phyloP scores from a whole-genome alignment of 2,888 invertebrate species.

The Drosophila crucigera region DNA sequence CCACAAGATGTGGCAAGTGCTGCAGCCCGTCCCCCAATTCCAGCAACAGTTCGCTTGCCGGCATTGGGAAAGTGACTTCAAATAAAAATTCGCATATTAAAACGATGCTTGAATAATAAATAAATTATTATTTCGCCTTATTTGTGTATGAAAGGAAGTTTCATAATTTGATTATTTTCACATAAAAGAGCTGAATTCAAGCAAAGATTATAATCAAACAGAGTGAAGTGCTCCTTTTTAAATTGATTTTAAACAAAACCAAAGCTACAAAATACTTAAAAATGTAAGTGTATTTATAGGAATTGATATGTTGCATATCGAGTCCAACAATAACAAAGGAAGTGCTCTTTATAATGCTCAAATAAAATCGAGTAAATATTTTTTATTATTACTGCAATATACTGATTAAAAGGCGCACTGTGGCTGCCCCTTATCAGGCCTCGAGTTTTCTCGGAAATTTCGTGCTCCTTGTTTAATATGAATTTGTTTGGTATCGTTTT shows the following conservation, averaged over 20 bases:
- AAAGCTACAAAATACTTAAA: constrained; percentile 9
- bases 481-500: constrained; percentile 1
- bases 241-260: background rate
- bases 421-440: constrained; percentile 34
- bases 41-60: constrained; percentile 21
- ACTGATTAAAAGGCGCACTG: constrained; percentile 28
- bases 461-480: background rate
- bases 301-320: background rate
- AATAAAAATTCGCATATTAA: constrained; percentile 39
- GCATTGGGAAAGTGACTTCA: constrained; percentile 51
- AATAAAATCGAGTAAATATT: background rate
- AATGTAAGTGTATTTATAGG: constrained; percentile 42
- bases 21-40: constrained; percentile 8
- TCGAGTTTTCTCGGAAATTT: constrained; percentile 28
- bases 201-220: background rate
- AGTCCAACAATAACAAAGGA: constrained; percentile 1
- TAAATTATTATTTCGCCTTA: constrained; percentile 16
- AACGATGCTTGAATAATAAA: constrained; percentile 35
- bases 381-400: constrained; percentile 24
- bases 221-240: constrained; percentile 13
- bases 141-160: constrained; percentile 48
- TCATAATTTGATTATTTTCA: constrained; percentile 20
- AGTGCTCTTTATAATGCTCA: constrained; percentile 3
- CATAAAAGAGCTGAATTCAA: constrained; percentile 22
- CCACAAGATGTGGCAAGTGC: constrained; percentile 69